Percentiles rank a stretch among this genome's conserved stretches.
Conservation (phyloP, 2,797 vertebrate species). For the Tenualosa ilisha region DNA sequence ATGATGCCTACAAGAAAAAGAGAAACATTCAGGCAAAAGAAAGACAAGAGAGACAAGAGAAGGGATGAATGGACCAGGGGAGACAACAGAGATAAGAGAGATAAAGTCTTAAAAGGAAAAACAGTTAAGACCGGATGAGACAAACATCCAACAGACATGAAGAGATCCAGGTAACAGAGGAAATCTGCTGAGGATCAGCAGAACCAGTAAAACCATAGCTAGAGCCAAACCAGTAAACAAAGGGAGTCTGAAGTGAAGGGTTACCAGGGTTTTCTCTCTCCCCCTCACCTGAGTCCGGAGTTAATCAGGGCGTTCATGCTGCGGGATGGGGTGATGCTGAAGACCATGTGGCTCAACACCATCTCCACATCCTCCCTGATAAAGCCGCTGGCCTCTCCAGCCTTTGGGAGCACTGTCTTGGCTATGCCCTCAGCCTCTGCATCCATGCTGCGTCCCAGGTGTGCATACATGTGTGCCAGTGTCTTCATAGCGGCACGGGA, state of each 20-base stretch:
- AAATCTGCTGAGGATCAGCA: too few relatives aligned
- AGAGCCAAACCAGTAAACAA: too few relatives aligned
- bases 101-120: background rate
- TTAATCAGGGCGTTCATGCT: background rate
- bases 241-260: too few relatives aligned
- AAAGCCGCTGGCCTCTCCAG: constrained; percentile 65
- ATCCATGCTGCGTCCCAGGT: constrained; percentile 79
- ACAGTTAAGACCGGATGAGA: background rate
- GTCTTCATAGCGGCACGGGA: constrained; percentile 78
- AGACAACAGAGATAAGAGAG: background rate
- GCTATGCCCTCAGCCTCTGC: constrained; percentile 75
- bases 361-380: background rate
- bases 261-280: too few relatives aligned
- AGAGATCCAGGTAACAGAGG: background rate
- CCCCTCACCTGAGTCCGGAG: constrained; percentile 44
- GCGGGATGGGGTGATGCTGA: background rate
- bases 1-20: constrained; percentile 65
- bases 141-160: background rate
- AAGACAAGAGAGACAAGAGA: background rate
- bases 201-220: too few relatives aligned
- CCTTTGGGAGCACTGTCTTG: constrained; percentile 76
- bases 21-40: background rate
- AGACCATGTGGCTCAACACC: background rate
- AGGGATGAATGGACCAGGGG: background rate
- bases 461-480: constrained; percentile 77